A percentile compares a stretch with the other conserved stretches of the same genome.
Conservation (phyloP, 30 jellyfish, hydroid and myxozoan species). For the Aurelia sp. region DNA sequence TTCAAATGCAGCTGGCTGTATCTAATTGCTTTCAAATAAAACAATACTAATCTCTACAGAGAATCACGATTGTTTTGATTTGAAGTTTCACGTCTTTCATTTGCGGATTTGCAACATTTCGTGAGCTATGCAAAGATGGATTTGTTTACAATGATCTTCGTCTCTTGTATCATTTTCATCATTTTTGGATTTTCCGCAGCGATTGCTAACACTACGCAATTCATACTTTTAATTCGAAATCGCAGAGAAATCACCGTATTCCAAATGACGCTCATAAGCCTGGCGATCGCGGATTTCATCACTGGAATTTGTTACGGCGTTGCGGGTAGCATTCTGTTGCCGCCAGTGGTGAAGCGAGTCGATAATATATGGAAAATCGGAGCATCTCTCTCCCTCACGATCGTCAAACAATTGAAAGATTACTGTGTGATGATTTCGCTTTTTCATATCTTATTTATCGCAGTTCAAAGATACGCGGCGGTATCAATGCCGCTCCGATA, state of each 20-base stretch:
- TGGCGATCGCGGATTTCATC: slow-evolving; percentile 5
- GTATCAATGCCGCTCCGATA: slow-evolving; percentile 3
- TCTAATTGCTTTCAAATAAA: too few species aligned
- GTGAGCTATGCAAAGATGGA: too few species aligned
- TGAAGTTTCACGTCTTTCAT: too few species aligned
- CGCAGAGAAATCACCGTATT: background rate
- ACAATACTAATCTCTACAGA: too few species aligned
- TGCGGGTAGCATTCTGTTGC: background rate
- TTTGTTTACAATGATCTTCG: too few species aligned
- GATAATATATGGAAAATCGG: too few species aligned
- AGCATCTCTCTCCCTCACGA: too few species aligned
- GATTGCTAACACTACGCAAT: slow-evolving; percentile 5
- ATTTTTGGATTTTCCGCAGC: slow-evolving; percentile 10
- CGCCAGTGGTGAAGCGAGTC: too few species aligned
- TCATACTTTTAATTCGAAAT: background rate
- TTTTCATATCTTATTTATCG: slow-evolving; percentile 6
- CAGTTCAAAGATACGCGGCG: slow-evolving; percentile 41
- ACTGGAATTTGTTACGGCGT: background rate
- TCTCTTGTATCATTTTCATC: background rate
- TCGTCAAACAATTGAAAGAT: too few species aligned
- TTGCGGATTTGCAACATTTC: too few species aligned
- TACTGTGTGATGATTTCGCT: background rate
- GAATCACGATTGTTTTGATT: too few species aligned
- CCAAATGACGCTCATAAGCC: slow-evolving; percentile 16
- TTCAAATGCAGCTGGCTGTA: too few species aligned